Evolutionary conservation across 2,888 invertebrate species (phyloP), one percentile per base, ranked within the genome.

Genomic region (Thysanoteuthis rhombus): DNA sequence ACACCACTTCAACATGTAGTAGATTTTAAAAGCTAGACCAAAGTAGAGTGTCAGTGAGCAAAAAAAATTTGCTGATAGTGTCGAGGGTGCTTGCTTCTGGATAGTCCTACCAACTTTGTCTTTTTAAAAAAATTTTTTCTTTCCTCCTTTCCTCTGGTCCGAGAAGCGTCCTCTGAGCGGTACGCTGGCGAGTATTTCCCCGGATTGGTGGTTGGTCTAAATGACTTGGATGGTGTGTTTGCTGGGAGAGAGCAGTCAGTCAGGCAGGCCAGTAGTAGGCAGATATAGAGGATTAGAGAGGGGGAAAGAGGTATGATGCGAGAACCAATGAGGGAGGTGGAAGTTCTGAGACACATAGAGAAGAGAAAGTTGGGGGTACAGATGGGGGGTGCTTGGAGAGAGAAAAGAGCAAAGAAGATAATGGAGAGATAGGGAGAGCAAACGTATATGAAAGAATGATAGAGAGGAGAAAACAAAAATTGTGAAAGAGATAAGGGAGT

Each of bases 1-100:
- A 75, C 75, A 75, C 75, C 75, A 75, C 75, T 75, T 75, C n/a
- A 75, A 75, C 75, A 75, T 75, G 75, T 75, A 75, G 75, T 75
- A 75, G 75, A 75, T 75, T 75, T n/a, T n/a, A 12, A n/a, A 75
- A 75, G 75, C 75, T 75, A 75, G 75, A 75, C 75, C 75, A 75
- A 75, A 75, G 75, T n/a, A n/a, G 75, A 75, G n/a, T n/a, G n/a
- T 75, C 36, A 75, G 36, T n/a, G 10, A n/a, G 75, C n/a, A n/a
- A 75, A n/a, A 12, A 75, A 32, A 75, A 58, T 12, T 75, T n/a
- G 75, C 75, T 22, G 75, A 75, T n/a, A 16, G n/a, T 75, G n/a
- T n/a, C 12, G n/a, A 75, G 75, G 75, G n/a, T 75, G 75, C 75
- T 75, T 75, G 10, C 75, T 75, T 75, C 75, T 16, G 75, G 75